A percentile compares a stretch with the other conserved stretches of the same genome.
These are phyloP conservation scores for Gymnoscopelus braueri DNA, from an alignment of 2,797 vertebrate genomes.

Conservation along the genomic window DNA sequence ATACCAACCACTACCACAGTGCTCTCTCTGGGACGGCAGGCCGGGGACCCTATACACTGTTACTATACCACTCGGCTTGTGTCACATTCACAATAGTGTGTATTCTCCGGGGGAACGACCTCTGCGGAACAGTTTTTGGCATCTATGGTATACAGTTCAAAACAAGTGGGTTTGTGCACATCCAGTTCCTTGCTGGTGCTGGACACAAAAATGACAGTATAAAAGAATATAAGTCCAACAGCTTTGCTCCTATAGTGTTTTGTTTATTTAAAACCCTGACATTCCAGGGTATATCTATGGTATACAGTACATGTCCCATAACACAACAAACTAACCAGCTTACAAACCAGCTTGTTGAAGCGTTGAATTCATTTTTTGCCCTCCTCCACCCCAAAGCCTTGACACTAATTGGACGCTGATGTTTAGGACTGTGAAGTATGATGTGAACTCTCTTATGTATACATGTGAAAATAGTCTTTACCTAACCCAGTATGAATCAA, in stretches of 20 bases:
- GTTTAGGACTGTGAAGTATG: conserved; percentile 23
- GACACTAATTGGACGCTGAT: conserved; percentile 16
- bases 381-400: neutral
- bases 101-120: conserved; percentile 39
- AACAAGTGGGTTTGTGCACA: too few relatives aligned
- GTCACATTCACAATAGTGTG: conserved; percentile 49
- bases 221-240: neutral
- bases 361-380: neutral
- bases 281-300: too few relatives aligned
- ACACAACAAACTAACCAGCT: too few relatives aligned
- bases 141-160: conserved; percentile 1
- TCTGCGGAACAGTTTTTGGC: conserved; percentile 20
- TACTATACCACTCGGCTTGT: conserved; percentile 52
- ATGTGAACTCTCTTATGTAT: conserved; percentile 32
- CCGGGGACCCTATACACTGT: conserved; percentile 63
- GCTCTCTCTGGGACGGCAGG: conserved; percentile 15
- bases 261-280: too few relatives aligned
- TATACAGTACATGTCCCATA: too few relatives aligned
- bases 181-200: neutral
- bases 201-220: neutral
- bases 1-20: conserved; percentile 60
- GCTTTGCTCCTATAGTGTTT: neutral
- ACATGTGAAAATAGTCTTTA: conserved; percentile 31
- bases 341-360: neutral
- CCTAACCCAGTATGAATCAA: conserved; percentile 47